Base-by-base conservation (phyloP, 1,140 invertebrate genomes). In the Heliothis virescens region DNA sequence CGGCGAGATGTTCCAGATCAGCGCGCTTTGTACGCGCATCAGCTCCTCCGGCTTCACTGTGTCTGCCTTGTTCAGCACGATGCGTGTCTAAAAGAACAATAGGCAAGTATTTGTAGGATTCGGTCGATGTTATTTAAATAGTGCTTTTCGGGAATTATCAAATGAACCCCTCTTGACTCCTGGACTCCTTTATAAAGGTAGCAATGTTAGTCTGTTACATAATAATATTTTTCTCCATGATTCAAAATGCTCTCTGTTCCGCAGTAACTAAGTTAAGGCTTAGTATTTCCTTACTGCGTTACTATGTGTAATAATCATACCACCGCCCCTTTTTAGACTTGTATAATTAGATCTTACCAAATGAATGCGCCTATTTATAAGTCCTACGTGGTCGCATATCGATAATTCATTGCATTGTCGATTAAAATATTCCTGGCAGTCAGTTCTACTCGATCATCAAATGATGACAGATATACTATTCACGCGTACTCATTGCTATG, bases 1-100 rank as follows among this genome's bases (percentile, higher is more conserved):
- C 4, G 98, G 98, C 12, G 98, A 98, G 85, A 99, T 98, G 90
- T 98, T 99, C 98, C 98, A 99, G 87, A 99, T 98, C 48, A 99
- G 95, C 3, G 98, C 98, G 67, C 98, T 98, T 93, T 99, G 98
- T 5, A 99, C 98, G 85, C 98, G 96, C 96, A 99, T 97, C 60
- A 99, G 91, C 93, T 99, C 98, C 90, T 99, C 98, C 0, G 98
- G 97, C 89, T 98, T 98, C 21, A 99, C 98, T 85, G 97, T 97
- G 91, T 99, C 98, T 2, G 98, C 98, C 95, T 99, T 99, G 95
- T 99, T 99, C 60, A 99, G 95, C 83, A 99, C 96, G 85, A 99
- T 99, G 85, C 98, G 96, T 11, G 97, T 98, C 97, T 98, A 85
- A 60, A 76, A 62, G 11, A 53, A 59, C 52, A 74, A 79, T 13